These are phyloP conservation scores for Himalopsyche phryganea DNA, from an alignment of 1,140 invertebrate species.

Conservation along the genomic window DNA sequence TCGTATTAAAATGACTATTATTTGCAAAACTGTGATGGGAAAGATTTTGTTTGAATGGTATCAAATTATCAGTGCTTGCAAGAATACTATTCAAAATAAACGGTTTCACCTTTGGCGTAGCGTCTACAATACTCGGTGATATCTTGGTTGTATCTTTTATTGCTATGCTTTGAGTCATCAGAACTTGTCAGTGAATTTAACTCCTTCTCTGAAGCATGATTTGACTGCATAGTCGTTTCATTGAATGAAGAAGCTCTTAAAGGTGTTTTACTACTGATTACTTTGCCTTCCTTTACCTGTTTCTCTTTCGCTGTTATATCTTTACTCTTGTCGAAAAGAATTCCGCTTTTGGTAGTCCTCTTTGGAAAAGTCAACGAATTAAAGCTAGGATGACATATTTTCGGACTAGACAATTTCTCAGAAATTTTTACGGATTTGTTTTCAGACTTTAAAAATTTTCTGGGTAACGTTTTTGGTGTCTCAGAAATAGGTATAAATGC, in stretches of 20 bases:
- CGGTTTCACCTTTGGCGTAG: conserved; percentile 30
- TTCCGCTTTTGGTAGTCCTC: conserved; percentile 31
- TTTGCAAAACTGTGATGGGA: no score
- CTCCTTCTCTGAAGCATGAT: neutral
- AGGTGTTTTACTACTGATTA: conserved; percentile 29
- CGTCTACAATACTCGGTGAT: conserved; percentile 27
- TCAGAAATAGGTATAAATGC: conserved; percentile 11
- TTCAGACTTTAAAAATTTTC: conserved; percentile 17
- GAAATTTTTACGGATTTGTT: neutral
- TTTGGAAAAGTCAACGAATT: conserved; percentile 31
- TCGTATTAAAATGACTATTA: no score
- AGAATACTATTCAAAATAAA: neutral
- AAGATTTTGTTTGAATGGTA: no score
- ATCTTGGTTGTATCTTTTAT: conserved; percentile 9
- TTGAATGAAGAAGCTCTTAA: conserved; percentile 31
- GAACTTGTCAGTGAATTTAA: no score
- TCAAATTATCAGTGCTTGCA: no score
- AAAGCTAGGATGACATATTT: conserved; percentile 7
- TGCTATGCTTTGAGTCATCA: neutral
- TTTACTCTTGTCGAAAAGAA: conserved; percentile 14
- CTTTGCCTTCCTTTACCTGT: conserved; percentile 21
- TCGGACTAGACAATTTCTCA: neutral
- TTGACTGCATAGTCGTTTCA: conserved; percentile 9
- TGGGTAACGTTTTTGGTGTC: conserved; percentile 30
- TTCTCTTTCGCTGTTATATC: conserved; percentile 14